Evolutionary conservation across 2,888 invertebrate genomes (phyloP).

Genomic region (Eupithecia exiguata): DNA sequence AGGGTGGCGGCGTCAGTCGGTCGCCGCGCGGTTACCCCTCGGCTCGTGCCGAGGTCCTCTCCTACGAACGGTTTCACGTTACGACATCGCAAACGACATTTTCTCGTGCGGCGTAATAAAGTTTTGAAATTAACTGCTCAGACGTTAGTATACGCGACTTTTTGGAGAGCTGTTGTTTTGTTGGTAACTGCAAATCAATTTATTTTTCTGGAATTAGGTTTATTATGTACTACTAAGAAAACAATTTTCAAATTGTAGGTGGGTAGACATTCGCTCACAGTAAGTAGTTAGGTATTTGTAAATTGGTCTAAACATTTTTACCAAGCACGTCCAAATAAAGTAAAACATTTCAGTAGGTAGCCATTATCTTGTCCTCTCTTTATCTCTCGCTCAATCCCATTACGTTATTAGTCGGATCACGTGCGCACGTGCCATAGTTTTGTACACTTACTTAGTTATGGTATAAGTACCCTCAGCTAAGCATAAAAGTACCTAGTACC

Average conservation of each 20-base stretch:
- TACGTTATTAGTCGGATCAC: neutral
- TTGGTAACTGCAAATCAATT: neutral
- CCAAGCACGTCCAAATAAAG: neutral
- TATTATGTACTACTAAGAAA: neutral
- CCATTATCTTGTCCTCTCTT: neutral
- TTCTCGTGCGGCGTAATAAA: constrained; percentile 40
- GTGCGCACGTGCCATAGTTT: neutral
- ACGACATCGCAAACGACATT: constrained; percentile 43
- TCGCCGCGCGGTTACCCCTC: constrained; percentile 62
- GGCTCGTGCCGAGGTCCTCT: constrained; percentile 53
- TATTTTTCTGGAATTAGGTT: neutral
- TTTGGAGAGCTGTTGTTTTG: neutral
- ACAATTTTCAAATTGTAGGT: neutral
- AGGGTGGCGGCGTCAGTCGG: constrained; percentile 79
- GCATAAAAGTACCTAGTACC: neutral
- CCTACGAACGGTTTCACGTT: constrained; percentile 36
- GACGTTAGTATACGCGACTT: constrained; percentile 4
- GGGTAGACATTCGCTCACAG: neutral
- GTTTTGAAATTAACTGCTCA: constrained; percentile 6
- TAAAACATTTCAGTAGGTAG: neutral
- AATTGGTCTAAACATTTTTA: neutral
- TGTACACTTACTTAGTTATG: neutral
- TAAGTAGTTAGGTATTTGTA: neutral
- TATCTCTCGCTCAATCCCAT: neutral
- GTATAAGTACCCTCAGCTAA: neutral